phyloP scores from a whole-genome alignment of 2,888 invertebrate genomes.

The Acanthopleura granulata region DNA sequence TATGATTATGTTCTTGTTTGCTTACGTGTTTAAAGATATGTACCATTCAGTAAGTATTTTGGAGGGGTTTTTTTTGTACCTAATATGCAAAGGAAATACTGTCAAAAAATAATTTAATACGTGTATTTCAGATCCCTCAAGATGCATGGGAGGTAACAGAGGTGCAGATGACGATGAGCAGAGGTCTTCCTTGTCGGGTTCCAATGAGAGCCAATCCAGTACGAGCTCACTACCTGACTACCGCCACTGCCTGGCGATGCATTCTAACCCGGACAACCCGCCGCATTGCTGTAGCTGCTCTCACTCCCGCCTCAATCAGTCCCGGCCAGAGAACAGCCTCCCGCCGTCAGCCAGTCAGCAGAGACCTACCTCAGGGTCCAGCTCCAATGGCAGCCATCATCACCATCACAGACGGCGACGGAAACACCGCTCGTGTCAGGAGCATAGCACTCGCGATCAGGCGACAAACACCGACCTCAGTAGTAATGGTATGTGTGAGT shows the following conservation, averaged over 20 bases:
- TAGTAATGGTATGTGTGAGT: conserved; percentile 62
- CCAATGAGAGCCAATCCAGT: conserved; percentile 9
- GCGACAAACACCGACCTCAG: conserved; percentile 63
- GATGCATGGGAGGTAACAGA: too few species aligned
- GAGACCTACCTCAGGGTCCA: neutral
- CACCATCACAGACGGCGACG: conserved; percentile 8
- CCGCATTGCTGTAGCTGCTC: conserved; percentile 7
- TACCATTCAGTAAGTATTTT: too few species aligned
- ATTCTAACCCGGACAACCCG: neutral
- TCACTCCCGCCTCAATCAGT: neutral
- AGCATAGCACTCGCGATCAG: conserved; percentile 55
- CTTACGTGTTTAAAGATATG: too few species aligned
- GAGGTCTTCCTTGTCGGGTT: neutral
- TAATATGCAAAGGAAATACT: too few species aligned
- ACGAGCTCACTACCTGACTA: conserved; percentile 10
- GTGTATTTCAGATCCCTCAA: too few species aligned
- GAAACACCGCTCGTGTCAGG: conserved; percentile 3
- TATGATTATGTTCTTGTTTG: too few species aligned
- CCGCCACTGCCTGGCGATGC: neutral
- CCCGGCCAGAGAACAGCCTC: neutral
- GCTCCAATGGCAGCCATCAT: conserved; percentile 12
- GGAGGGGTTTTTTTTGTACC: too few species aligned
- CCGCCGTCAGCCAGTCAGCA: neutral
- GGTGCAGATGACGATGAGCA: neutral
- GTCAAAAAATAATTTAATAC: too few species aligned